Evolutionary conservation across 2,797 vertebrate genomes (phyloP), one percentile per base, ranked within the genome.

Genomic region (Notoglanidium macrostoma): DNA sequence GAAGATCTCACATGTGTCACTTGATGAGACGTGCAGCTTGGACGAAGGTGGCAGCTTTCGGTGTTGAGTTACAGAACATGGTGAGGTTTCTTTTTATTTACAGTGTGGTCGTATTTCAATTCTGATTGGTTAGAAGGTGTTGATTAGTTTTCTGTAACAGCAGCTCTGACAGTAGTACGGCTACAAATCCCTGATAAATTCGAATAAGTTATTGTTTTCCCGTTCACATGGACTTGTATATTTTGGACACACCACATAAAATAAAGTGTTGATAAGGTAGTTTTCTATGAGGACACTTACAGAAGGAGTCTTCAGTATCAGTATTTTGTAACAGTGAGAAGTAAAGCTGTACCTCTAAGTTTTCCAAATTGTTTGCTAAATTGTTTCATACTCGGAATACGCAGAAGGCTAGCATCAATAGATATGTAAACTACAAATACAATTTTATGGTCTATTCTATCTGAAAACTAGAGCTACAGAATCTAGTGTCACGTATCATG

Each of bases 1-100:
- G 65, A 85, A 87, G 88, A 91, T 93, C 93, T 94, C 93, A 92
- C 94, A 93, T 94, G 93, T 96, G 95, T 95, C 95, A 95, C 95
- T 95, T 95, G 88, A 88, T 85, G 92, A 92, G 90, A 90, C 89
- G 90, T 90, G 72, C 87, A 89, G 87, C 89, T 70, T 78, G 82
- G 88, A 83, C 79, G 89, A 89, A 89, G 68, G 87, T 88, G 51
- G 83, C 59, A 80, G 79, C 79, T 77, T 89, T 79, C 87, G 90
- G 91, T 88, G 85, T 91, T 72, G 59, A 61, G 88, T 92, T 92
- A 88, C 91, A n/a, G 80, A 32, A 63, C 59, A 23, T 35, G 5
- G 46, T 15, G 51, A 32, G 46, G 26, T 2, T 29, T 78, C 11
- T 35, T 78, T 40, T 32, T 35, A 29, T 82, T 46, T 19, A 51